Conservation (phyloP, 1,140 invertebrate genomes). For the Plodia interpunctella region DNA sequence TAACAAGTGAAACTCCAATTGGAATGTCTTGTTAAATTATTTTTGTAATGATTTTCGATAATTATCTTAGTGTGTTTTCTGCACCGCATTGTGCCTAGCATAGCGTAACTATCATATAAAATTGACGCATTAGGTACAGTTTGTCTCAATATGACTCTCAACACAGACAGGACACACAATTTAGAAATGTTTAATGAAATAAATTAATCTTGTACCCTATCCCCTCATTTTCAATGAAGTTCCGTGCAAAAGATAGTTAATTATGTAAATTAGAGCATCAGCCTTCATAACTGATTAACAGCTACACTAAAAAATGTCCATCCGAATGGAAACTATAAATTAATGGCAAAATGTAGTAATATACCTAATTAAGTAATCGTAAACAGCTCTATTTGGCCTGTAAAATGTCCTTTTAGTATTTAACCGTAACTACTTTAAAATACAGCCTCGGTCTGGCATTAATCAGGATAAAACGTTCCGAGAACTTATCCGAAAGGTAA, state of each 20-base stretch:
- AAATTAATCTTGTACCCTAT: no score
- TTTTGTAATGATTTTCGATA: neutral
- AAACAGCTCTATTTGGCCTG: neutral
- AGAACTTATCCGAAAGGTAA: conserved; percentile 4
- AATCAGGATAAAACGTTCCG: conserved; percentile 4
- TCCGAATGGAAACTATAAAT: neutral
- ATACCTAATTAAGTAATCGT: neutral
- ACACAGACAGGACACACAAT: no score
- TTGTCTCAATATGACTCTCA: no score
- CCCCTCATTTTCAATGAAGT: no score
- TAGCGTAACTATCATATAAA: no score
- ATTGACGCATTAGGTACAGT: no score
- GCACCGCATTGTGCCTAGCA: neutral
- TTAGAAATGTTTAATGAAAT: no score
- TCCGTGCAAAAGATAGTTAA: no score
- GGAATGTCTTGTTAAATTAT: conserved; percentile 2
- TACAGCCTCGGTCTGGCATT: neutral
- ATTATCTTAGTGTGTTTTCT: neutral
- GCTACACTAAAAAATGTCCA: neutral
- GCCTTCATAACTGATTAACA: no score
- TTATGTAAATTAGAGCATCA: no score
- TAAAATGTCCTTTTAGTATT: neutral
- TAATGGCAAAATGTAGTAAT: neutral
- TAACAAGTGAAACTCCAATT: neutral
- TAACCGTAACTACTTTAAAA: conserved; percentile 6